These are phyloP conservation scores for Acanthoscelides obtectus DNA, from an alignment of 2,888 invertebrate species.

Conservation along the genomic window DNA sequence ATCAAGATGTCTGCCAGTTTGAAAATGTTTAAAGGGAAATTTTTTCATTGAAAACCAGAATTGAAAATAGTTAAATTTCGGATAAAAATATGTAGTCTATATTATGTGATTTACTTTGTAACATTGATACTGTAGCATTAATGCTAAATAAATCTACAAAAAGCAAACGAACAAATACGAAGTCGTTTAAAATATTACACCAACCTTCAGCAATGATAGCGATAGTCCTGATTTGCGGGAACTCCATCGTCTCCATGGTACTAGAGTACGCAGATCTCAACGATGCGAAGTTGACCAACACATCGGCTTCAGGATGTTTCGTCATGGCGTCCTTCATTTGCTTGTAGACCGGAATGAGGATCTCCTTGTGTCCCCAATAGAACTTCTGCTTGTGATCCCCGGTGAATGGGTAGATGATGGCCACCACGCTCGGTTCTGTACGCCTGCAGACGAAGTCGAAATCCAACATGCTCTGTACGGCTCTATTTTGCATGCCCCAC, in stretches of 20 bases:
- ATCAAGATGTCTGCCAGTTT: too few species aligned
- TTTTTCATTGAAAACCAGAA: too few species aligned
- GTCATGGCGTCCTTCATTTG: slow-evolving; percentile 95
- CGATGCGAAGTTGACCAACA: slow-evolving; percentile 96
- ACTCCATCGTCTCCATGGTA: slow-evolving; percentile 89
- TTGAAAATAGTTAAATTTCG: too few species aligned
- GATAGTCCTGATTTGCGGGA: slow-evolving; percentile 90
- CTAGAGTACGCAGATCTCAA: slow-evolving; percentile 96
- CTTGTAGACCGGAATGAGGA: slow-evolving; percentile 89
- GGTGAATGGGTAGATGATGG: slow-evolving; percentile 96
- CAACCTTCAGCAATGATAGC: slow-evolving; percentile 94
- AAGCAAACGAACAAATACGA: too few species aligned
- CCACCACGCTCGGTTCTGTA: slow-evolving; percentile 86
- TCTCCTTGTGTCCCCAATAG: slow-evolving; percentile 99
- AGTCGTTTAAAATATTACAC: not conserved
- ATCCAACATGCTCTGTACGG: slow-evolving; percentile 94
- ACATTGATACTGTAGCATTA: too few species aligned
- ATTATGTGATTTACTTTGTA: too few species aligned
- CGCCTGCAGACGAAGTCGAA: slow-evolving; percentile 93
- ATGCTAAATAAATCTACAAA: too few species aligned
- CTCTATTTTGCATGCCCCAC: slow-evolving; percentile 98
- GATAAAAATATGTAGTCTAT: too few species aligned
- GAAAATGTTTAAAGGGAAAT: too few species aligned
- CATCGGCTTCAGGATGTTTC: slow-evolving; percentile 91
- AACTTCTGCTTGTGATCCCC: slow-evolving; percentile 99